These are phyloP conservation scores for Penaeus indicus DNA, from an alignment of 1,140 invertebrate species.

Conservation along the genomic window DNA sequence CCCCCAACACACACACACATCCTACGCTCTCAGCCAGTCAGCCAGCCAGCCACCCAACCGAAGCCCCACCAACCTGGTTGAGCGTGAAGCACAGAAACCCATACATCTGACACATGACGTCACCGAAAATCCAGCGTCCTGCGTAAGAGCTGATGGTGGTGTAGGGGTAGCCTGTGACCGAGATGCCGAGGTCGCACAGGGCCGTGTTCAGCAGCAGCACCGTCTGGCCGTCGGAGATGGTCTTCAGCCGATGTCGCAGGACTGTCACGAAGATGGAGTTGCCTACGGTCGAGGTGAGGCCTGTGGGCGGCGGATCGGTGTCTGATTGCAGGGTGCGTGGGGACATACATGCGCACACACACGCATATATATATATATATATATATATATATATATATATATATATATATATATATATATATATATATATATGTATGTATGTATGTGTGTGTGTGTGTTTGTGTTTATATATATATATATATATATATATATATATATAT, in stretches of 20 bases:
- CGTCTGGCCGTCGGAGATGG: constrained; percentile 40
- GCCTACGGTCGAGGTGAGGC: constrained; percentile 13
- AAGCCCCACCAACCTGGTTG: constrained; percentile 18
- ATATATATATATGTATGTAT: too few relatives aligned
- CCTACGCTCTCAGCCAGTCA: too few relatives aligned
- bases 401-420: too few relatives aligned
- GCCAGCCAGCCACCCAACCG: too few relatives aligned
- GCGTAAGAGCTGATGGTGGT: constrained; percentile 37
- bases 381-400: too few relatives aligned
- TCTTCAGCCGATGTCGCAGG: not conserved
- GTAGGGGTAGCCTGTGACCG: constrained; percentile 46
- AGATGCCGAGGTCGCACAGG: constrained; percentile 37
- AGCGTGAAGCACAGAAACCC: constrained; percentile 49
- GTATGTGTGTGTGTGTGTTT: too few relatives aligned
- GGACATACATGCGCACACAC: too few relatives aligned
- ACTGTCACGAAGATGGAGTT: constrained; percentile 34
- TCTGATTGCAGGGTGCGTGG: too few relatives aligned
- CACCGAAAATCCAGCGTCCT: constrained; percentile 39
- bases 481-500: too few relatives aligned
- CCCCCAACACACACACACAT: too few relatives aligned
- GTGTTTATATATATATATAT: too few relatives aligned
- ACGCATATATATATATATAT: too few relatives aligned
- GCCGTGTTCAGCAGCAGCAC: constrained; percentile 37
- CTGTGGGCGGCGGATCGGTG: not conserved
- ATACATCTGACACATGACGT: constrained; percentile 37